Conservation (phyloP, 2,797 vertebrate species). For the Chromobotia macracanthus region DNA sequence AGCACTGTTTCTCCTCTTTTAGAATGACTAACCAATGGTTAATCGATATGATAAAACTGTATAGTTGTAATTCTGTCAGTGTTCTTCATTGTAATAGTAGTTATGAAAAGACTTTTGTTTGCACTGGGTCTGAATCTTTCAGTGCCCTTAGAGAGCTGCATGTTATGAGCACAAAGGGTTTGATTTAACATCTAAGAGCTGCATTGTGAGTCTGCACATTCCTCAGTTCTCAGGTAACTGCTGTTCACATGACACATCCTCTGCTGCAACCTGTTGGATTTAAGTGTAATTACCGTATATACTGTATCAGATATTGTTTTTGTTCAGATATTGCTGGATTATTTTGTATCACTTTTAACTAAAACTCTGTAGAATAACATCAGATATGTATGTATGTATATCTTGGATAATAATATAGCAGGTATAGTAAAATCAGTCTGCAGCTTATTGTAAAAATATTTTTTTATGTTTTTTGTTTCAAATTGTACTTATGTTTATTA, state of each 20-base stretch:
- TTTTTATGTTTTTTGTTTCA: no score
- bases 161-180: slow-evolving; percentile 6
- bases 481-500: no score
- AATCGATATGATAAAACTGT: no score
- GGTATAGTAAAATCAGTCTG: no score
- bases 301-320: neutral
- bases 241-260: slow-evolving; percentile 16
- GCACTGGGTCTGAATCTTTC: slow-evolving; percentile 1
- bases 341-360: neutral
- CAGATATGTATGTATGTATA: no score
- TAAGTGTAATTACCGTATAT: neutral
- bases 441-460: no score
- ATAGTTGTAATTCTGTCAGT: no score
- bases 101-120: slow-evolving; percentile 38
- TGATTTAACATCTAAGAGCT: slow-evolving; percentile 31
- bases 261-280: slow-evolving; percentile 74
- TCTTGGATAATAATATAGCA: no score
- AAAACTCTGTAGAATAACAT: no score
- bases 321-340: neutral
- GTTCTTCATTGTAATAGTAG: slow-evolving; percentile 11
- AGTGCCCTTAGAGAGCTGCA: neutral
- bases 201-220: slow-evolving; percentile 42
- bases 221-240: slow-evolving; percentile 43
- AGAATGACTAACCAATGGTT: neutral
- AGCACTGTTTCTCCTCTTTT: neutral